phyloP scores from a whole-genome alignment of 2,888 invertebrate species.

The Lepas anatifera region DNA sequence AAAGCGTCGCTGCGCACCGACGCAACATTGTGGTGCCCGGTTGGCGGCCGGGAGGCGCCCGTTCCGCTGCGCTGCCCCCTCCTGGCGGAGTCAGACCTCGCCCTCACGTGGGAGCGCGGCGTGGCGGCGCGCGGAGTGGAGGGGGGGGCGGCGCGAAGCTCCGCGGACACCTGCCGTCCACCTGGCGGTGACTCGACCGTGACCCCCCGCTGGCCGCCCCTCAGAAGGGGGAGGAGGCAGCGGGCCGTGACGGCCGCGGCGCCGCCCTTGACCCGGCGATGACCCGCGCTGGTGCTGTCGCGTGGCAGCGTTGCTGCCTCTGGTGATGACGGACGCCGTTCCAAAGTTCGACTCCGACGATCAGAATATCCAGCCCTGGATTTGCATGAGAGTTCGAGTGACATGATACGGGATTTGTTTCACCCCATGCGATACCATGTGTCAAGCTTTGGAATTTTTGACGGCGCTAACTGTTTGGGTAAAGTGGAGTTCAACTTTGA shows the following conservation, averaged over 20 bases:
- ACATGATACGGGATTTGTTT: too few relatives aligned
- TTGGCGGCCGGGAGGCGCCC: too few relatives aligned
- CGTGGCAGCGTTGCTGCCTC: too few relatives aligned
- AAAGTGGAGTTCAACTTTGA: too few relatives aligned
- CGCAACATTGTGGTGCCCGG: too few relatives aligned
- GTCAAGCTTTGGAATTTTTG: too few relatives aligned
- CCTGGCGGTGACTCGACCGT: background rate
- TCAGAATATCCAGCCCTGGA: too few relatives aligned
- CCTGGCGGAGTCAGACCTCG: background rate
- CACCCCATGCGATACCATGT: too few relatives aligned
- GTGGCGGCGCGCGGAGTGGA: background rate
- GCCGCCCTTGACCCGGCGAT: conserved; percentile 1
- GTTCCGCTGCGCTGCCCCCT: background rate
- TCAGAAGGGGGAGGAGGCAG: background rate
- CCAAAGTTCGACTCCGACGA: too few relatives aligned
- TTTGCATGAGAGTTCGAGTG: too few relatives aligned
- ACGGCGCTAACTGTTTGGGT: too few relatives aligned
- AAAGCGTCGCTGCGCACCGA: background rate
- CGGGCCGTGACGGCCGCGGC: background rate
- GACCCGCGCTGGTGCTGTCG: background rate
- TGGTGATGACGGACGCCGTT: too few relatives aligned
- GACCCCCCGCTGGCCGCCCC: background rate
- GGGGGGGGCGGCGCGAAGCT: background rate
- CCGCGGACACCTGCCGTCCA: background rate
- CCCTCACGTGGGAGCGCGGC: background rate